Conservation (phyloP, 2,888 invertebrate genomes). For the Gastrophysa polygoni region DNA sequence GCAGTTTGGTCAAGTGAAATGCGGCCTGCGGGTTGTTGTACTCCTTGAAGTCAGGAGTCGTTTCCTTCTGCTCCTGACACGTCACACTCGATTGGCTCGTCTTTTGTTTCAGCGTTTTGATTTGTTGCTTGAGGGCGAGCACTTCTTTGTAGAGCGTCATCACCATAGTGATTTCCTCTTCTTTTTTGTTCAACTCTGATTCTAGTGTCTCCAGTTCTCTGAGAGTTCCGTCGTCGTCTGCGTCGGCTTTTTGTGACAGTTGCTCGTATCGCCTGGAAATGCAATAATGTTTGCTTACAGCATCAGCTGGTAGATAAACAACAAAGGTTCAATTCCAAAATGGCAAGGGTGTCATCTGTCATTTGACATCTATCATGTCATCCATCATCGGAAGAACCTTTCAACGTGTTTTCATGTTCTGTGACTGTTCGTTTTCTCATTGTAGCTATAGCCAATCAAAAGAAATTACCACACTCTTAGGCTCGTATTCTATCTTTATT, state of each 20-base stretch:
- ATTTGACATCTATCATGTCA: no score
- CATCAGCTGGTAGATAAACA: no score
- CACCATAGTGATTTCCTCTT: conserved; percentile 57
- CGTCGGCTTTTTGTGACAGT: conserved; percentile 42
- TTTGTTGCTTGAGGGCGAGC: conserved; percentile 55
- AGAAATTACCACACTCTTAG: no score
- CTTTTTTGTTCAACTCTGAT: conserved; percentile 52
- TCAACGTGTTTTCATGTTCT: no score
- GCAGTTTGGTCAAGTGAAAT: conserved; percentile 54
- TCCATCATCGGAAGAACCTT: no score
- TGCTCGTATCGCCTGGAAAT: conserved; percentile 50
- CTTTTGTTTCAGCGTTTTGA: conserved; percentile 50
- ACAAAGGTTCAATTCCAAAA: no score
- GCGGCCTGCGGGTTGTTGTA: conserved; percentile 52
- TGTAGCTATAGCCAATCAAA: no score
- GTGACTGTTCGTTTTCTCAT: no score
- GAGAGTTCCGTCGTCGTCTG: conserved; percentile 37
- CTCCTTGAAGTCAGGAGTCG: conserved; percentile 35
- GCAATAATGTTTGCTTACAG: background rate
- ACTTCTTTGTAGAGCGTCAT: conserved; percentile 57
- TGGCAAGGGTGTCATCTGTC: no score
- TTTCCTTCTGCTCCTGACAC: conserved; percentile 24
- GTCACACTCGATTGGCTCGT: conserved; percentile 45
- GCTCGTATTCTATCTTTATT: no score
- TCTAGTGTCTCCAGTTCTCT: conserved; percentile 53